A percentile compares a stretch with the other conserved stretches of the same genome.
These are phyloP conservation scores for Priocnemis perturbator DNA, from an alignment of 2,888 invertebrate genomes.

Conservation along the genomic window DNA sequence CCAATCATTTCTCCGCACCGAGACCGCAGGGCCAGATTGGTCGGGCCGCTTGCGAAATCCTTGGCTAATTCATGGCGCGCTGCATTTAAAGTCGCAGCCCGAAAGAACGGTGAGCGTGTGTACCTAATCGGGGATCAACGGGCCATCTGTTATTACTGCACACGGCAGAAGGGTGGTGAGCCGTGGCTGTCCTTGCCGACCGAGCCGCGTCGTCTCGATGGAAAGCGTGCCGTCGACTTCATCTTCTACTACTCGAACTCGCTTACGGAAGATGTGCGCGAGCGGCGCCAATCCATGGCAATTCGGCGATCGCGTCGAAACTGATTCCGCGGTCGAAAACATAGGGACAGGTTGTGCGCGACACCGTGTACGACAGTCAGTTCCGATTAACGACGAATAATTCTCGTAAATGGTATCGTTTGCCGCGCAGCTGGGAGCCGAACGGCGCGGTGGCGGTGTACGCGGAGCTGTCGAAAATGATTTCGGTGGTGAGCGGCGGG, in stretches of 20 bases:
- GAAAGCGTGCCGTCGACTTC: no score
- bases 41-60: constrained; percentile 50
- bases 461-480: constrained; percentile 37
- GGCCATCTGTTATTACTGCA: constrained; percentile 53
- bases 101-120: constrained; percentile 27
- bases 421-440: constrained; percentile 28
- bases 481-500: constrained; percentile 33
- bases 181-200: no score
- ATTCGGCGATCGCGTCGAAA: neutral
- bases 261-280: no score
- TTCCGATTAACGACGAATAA: constrained; percentile 39
- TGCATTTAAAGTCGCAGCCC: constrained; percentile 48
- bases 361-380: constrained; percentile 11
- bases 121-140: constrained; percentile 51
- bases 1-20: constrained; percentile 56
- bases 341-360: neutral
- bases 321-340: constrained; percentile 4
- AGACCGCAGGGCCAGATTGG: constrained; percentile 57
- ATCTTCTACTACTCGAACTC: no score
- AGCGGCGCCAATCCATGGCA: neutral
- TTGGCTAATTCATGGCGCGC: constrained; percentile 50
- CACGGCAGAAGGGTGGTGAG: neutral
- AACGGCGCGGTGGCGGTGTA: constrained; percentile 10
- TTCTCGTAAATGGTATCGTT: constrained; percentile 27
- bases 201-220: no score